A percentile compares a stretch with the other conserved stretches of the same genome.
phyloP scores from a whole-genome alignment of 2,888 invertebrate genomes.

The Drosophila stalkeri region DNA sequence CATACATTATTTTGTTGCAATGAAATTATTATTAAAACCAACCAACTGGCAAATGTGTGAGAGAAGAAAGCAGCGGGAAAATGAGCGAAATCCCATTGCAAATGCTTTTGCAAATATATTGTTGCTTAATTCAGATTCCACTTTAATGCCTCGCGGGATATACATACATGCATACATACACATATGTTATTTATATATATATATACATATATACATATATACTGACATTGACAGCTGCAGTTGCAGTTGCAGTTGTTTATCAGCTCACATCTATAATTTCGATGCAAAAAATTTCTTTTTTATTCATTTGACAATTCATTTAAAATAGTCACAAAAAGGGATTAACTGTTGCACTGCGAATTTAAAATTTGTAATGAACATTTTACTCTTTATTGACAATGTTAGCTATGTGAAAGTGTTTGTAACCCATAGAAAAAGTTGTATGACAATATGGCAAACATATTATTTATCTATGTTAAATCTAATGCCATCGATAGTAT shows the following conservation, averaged over 20 bases:
- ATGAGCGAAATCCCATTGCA: slow-evolving; percentile 9
- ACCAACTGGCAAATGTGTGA: slow-evolving; percentile 47
- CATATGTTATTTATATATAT: no score
- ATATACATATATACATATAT: neutral
- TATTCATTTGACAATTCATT: slow-evolving; percentile 48
- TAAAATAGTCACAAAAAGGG: slow-evolving; percentile 39
- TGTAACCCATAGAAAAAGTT: no score
- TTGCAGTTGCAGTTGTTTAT: slow-evolving; percentile 51
- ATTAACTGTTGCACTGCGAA: slow-evolving; percentile 37
- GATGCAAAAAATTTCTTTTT: slow-evolving; percentile 30
- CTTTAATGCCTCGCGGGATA: slow-evolving; percentile 43
- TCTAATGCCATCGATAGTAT: no score
- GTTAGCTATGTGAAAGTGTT: neutral
- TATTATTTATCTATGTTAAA: no score
- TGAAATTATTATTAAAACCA: slow-evolving; percentile 60
- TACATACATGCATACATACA: neutral
- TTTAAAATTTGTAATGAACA: slow-evolving; percentile 21
- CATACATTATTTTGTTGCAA: slow-evolving; percentile 30
- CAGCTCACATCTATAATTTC: slow-evolving; percentile 50
- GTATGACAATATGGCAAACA: no score
- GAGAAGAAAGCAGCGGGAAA: slow-evolving; percentile 12
- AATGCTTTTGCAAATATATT: slow-evolving; percentile 35
- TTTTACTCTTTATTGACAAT: neutral
- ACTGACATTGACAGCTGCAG: slow-evolving; percentile 56
- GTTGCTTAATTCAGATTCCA: slow-evolving; percentile 38